Evolutionary conservation across 1,140 invertebrate genomes (phyloP), one percentile per base, ranked within the genome.

Genomic region (Ceratosolen fusciceps): DNA sequence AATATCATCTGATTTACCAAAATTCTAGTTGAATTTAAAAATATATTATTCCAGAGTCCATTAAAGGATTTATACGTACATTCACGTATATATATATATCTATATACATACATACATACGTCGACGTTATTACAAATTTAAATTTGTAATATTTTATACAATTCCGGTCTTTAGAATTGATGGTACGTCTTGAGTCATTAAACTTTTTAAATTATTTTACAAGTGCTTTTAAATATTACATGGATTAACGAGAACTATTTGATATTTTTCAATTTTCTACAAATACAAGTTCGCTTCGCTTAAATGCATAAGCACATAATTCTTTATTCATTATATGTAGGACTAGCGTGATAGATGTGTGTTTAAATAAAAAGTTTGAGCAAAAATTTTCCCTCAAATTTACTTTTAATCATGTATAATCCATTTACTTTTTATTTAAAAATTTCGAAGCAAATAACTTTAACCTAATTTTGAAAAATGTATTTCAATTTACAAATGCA

Each of bases 401-500:
- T 9, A 37, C 26, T 65, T 37, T 65, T 37, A 37, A 65, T 65
- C 26, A 37, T 8, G 31, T n/a, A 16, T 65, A 8, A 65, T 65
- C 29, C 8, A n/a, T 65, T 65, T 65, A 65, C 37, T 65, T 37
- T 12, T 65, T 37, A n/a, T 37, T 65, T 65, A n/a, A 7, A 37
- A 37, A 65, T 37, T 65, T 37, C n/a, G 7, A 34, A 31, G 31
- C 37, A 65, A 65, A 65, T 65, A 65, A 37, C 16, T 65, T 37
- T 65, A 65, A 65, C 60, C 60, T 8, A 65, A 65, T 65, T 65
- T 7, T n/a, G n/a, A 65, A 65, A 65, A 65, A 65, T 65, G 16
- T 37, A 37, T 14, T 37, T 65, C n/a, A 21, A 0, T 16, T 19
- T 21, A 37, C 34, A 56, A 65, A 65, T 37, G 5, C 31, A 19